These are phyloP conservation scores for Atlantisia rogersi DNA, from an alignment of 2,113 vertebrate species.

Conservation along the genomic window DNA sequence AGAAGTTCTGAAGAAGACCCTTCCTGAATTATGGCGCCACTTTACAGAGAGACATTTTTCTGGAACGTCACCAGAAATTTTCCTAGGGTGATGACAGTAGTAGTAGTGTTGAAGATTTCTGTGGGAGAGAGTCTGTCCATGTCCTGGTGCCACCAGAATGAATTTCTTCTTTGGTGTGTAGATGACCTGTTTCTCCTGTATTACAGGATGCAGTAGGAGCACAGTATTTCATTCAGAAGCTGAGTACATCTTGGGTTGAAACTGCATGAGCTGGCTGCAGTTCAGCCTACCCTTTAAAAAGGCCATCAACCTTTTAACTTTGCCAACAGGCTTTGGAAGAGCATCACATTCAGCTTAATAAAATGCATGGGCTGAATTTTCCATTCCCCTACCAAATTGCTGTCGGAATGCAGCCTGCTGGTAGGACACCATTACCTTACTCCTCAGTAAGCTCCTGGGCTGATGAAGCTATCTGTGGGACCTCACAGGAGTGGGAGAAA, in stretches of 20 bases:
- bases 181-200: background rate
- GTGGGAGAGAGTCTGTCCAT: too few relatives aligned
- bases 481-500: background rate
- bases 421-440: background rate
- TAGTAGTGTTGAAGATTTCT: background rate
- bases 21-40: background rate
- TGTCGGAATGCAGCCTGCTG: background rate
- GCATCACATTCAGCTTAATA: background rate
- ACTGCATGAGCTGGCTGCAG: background rate
- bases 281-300: background rate
- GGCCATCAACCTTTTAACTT: background rate
- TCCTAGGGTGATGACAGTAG: background rate
- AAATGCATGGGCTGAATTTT: background rate
- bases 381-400: background rate
- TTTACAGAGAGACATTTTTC: background rate
- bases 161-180: background rate
- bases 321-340: background rate
- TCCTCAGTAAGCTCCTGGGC: background rate
- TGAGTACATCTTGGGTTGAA: background rate
- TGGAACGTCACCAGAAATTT: background rate
- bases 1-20: background rate
- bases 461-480: background rate
- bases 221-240: background rate
- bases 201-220: background rate
- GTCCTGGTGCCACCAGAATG: background rate